Evolutionary conservation across 2,113 vertebrate species (phyloP).

Genomic region (Ictalurus furcatus): DNA sequence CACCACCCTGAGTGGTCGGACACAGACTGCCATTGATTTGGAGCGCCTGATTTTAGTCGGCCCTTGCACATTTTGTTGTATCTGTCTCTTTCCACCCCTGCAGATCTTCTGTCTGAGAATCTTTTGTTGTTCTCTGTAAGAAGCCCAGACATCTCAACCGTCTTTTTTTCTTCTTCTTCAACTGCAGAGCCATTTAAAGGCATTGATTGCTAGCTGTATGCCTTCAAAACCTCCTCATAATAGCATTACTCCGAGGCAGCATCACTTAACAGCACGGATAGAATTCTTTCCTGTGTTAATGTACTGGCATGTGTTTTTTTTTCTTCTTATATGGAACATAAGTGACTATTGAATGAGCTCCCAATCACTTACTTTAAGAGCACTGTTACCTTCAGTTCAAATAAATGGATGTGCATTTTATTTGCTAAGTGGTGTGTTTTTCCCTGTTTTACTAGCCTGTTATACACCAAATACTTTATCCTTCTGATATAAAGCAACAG

Average conservation of each 20-base stretch:
- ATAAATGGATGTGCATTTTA: slow-evolving; percentile 60
- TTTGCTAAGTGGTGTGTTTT: slow-evolving; percentile 62
- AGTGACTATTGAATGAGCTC: slow-evolving; percentile 48
- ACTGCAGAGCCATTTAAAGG: slow-evolving; percentile 40
- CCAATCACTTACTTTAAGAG: slow-evolving; percentile 63
- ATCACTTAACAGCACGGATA: slow-evolving; percentile 57
- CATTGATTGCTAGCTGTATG: slow-evolving; percentile 47
- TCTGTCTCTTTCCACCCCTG: slow-evolving; percentile 56
- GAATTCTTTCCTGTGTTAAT: slow-evolving; percentile 61
- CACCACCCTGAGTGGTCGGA: slow-evolving; percentile 60
- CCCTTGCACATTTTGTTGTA: slow-evolving; percentile 46
- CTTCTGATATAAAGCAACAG: slow-evolving; percentile 60
- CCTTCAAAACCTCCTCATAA: slow-evolving; percentile 41
- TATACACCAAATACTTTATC: slow-evolving; percentile 61
- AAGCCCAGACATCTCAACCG: slow-evolving; percentile 40
- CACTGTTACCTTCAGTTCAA: slow-evolving; percentile 57
- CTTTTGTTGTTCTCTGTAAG: slow-evolving; percentile 60
- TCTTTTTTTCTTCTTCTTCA: slow-evolving; percentile 32
- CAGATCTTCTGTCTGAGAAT: slow-evolving; percentile 61
- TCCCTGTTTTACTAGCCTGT: slow-evolving; percentile 59
- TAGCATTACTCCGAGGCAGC: slow-evolving; percentile 47
- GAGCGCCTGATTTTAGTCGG: slow-evolving; percentile 63
- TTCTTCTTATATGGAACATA: slow-evolving; percentile 56
- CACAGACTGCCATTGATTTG: slow-evolving; percentile 64
- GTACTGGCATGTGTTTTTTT: slow-evolving; percentile 61